A percentile compares a stretch with the other conserved stretches of the same genome.
These are phyloP conservation scores for Formica selysi DNA, from an alignment of 1,140 invertebrate genomes.

Conservation along the genomic window DNA sequence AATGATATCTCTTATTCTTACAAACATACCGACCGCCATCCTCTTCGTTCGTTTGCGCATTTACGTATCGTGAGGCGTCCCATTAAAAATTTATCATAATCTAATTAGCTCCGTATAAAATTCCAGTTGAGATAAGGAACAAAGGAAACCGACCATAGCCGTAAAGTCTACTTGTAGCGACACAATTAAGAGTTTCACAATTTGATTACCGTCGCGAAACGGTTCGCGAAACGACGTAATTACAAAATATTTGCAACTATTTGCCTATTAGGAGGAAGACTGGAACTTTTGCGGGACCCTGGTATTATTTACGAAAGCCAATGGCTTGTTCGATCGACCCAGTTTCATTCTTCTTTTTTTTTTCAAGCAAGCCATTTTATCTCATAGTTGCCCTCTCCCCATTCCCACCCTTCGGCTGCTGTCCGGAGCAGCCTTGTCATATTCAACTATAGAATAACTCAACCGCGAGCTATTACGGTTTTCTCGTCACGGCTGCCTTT, in stretches of 20 bases:
- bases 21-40: conserved; percentile 32
- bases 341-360: conserved; percentile 33
- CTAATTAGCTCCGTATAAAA: neutral
- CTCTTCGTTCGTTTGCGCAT: conserved; percentile 7
- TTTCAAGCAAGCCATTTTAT: conserved; percentile 58
- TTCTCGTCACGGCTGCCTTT: conserved; percentile 51
- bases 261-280: conserved; percentile 39
- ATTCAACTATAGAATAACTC: conserved; percentile 61
- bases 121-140: neutral
- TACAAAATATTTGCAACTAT: conserved; percentile 37
- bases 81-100: conserved; percentile 65
- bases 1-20: conserved; percentile 65
- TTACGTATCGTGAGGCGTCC: conserved; percentile 28
- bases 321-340: conserved; percentile 51
- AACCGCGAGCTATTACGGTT: conserved; percentile 58
- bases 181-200: conserved; percentile 59
- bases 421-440: conserved; percentile 58
- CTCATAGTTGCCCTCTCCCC: neutral
- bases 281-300: neutral
- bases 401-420: conserved; percentile 4
- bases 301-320: conserved; percentile 58
- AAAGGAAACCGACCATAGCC: neutral
- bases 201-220: conserved; percentile 57
- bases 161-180: conserved; percentile 19
- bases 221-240: neutral